Conservation (phyloP, 2,113 vertebrate species). For the human region GRCh38 chr13:52977001-52977500, state of each 20-base stretch:
- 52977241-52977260: constrained; percentile 22
- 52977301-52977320: background rate
- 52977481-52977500: background rate
- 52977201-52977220: constrained; percentile 45
- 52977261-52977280: background rate
- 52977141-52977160: constrained; percentile 79
- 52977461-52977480: background rate
- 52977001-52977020: constrained; percentile 85
- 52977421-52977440: background rate
- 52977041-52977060: constrained; percentile 85
- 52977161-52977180: constrained; percentile 75
- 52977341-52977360: constrained; percentile 2
- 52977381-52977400: background rate
- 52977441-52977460: background rate
- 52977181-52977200: constrained; percentile 68
- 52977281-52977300: background rate
- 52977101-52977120: constrained; percentile 83
- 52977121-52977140: constrained; percentile 78
- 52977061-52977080: constrained; percentile 80
- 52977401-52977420: background rate
- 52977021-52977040: constrained; percentile 78
- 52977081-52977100: constrained; percentile 76
- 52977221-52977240: constrained; percentile 58
- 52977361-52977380: background rate
- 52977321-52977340: background rate